Conservation (phyloP, 2,113 vertebrate genomes). For the Anguilla rostrata region DNA sequence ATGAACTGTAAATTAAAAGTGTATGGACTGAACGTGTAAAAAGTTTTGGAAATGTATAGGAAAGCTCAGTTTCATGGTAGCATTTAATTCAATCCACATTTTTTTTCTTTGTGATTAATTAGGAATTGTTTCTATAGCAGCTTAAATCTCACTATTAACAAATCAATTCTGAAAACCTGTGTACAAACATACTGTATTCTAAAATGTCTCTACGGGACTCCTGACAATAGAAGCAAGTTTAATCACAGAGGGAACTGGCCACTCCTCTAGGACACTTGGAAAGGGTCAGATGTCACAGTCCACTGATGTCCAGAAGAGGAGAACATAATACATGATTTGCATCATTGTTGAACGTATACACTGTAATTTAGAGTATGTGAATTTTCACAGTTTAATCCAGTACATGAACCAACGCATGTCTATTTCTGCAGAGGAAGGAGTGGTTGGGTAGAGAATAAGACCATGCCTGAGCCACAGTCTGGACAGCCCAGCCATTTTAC, state of each 20-base stretch:
- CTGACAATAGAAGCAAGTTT: not conserved
- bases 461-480: not conserved
- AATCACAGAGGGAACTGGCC: not conserved
- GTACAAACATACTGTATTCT: not conserved
- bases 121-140: not conserved
- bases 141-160: not conserved
- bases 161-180: not conserved
- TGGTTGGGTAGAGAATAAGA: not conserved
- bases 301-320: not conserved
- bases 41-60: not conserved
- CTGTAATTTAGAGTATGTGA: not conserved
- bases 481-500: slow-evolving; percentile 6
- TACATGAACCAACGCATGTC: not conserved
- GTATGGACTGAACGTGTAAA: not conserved
- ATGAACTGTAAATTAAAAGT: not conserved
- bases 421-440: not conserved
- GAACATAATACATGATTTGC: not conserved
- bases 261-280: not conserved
- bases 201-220: not conserved
- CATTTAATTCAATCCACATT: not conserved
- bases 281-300: not conserved
- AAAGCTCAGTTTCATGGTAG: not conserved
- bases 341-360: not conserved
- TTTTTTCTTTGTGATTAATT: not conserved
- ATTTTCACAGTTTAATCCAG: not conserved